Evolutionary conservation across 2,888 invertebrate species (phyloP).

Genomic region (Acronicta alni): DNA sequence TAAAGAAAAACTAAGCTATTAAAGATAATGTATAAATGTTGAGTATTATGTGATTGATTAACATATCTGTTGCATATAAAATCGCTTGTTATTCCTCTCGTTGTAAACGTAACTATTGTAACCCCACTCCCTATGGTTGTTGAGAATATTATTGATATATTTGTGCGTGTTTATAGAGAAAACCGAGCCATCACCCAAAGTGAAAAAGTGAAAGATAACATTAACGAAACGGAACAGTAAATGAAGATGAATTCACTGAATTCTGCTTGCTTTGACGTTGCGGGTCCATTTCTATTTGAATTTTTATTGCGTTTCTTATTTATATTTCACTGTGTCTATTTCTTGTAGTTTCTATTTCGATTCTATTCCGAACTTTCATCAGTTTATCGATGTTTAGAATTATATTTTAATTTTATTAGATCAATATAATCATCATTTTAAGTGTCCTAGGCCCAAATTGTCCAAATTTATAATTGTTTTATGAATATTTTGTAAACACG

Average conservation of each 20-base stretch:
- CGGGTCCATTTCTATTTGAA: not conserved
- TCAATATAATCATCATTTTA: too few relatives aligned
- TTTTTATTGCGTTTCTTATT: not conserved
- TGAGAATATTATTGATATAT: constrained; percentile 26
- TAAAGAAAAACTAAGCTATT: constrained; percentile 30
- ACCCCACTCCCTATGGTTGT: constrained; percentile 22
- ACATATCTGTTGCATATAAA: constrained; percentile 69
- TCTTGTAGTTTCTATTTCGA: not conserved
- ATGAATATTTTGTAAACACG: constrained; percentile 4
- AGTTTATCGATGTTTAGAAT: too few relatives aligned
- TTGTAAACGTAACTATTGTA: constrained; percentile 45
- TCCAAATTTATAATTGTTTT: not conserved
- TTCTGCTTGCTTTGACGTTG: too few relatives aligned
- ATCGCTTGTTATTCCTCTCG: constrained; percentile 60
- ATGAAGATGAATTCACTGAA: not conserved
- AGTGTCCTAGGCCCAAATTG: too few relatives aligned
- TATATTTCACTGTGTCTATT: not conserved
- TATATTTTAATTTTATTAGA: too few relatives aligned
- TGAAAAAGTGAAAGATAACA: too few relatives aligned
- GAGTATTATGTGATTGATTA: constrained; percentile 60
- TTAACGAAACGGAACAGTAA: too few relatives aligned
- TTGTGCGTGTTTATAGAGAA: constrained; percentile 26
- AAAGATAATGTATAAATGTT: constrained; percentile 52
- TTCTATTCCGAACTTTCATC: too few relatives aligned
- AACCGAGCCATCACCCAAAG: not conserved